phyloP scores from a whole-genome alignment of 1,140 invertebrate species.

The Tenebrio molitor region DNA sequence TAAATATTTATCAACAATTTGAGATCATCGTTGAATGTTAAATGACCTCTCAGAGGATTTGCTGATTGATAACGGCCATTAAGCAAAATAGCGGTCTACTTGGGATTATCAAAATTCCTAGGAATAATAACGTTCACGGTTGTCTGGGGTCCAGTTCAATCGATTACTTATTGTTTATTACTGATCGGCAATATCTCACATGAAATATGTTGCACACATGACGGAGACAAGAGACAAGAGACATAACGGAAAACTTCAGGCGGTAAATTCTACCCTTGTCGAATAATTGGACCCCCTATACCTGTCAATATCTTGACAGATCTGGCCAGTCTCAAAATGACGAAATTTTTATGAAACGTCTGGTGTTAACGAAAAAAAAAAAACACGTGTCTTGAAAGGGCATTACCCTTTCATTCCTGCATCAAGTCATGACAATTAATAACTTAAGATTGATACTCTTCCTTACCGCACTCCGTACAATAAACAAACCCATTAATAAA shows the following conservation, averaged over 20 bases:
- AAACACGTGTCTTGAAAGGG: neutral
- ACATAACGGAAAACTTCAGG: conserved; percentile 43
- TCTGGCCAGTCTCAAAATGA: neutral
- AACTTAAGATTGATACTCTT: neutral
- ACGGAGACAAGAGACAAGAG: conserved; percentile 18
- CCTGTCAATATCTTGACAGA: conserved; percentile 43
- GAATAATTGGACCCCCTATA: conserved; percentile 15
- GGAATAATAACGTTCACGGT: too few relatives aligned
- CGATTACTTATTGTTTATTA: too few relatives aligned
- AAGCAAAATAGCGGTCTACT: too few relatives aligned
- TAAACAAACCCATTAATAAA: conserved; percentile 21
- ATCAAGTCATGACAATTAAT: conserved; percentile 6
- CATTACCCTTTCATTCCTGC: neutral
- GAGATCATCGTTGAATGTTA: conserved; percentile 15
- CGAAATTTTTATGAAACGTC: conserved; percentile 20
- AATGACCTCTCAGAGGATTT: conserved; percentile 3
- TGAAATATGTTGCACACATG: conserved; percentile 23
- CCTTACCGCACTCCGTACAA: neutral
- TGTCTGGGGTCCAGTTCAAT: too few relatives aligned
- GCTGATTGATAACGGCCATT: conserved; percentile 18
- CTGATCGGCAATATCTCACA: too few relatives aligned
- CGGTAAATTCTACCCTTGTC: conserved; percentile 39
- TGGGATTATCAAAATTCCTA: too few relatives aligned
- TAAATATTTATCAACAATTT: conserved; percentile 26
- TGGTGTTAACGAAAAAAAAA: too few relatives aligned